phyloP scores from a whole-genome alignment of 2,888 invertebrate species.

The Ennomos fuscantarius region DNA sequence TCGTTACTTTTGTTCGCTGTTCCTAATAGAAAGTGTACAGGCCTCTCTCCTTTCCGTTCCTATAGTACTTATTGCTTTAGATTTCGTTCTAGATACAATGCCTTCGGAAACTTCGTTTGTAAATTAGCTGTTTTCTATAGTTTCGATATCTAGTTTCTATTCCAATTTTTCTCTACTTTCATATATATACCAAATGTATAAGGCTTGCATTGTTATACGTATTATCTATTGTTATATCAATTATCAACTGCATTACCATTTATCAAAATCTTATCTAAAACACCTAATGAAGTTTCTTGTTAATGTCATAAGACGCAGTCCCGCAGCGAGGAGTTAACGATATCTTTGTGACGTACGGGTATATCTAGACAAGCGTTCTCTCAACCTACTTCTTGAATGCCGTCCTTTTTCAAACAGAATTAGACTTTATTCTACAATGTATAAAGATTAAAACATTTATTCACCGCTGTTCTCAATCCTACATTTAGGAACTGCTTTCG shows the following conservation, averaged over 20 bases:
- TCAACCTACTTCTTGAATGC: slow-evolving; percentile 83
- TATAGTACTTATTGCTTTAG: slow-evolving; percentile 65
- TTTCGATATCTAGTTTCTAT: slow-evolving; percentile 29
- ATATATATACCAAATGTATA: not conserved
- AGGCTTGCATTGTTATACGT: not conserved
- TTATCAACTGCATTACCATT: not conserved
- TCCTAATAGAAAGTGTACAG: slow-evolving; percentile 76
- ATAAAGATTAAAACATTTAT: slow-evolving; percentile 70
- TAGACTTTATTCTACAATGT: slow-evolving; percentile 62
- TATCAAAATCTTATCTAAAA: slow-evolving; percentile 36
- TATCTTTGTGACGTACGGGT: slow-evolving; percentile 77
- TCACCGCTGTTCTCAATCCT: slow-evolving; percentile 73
- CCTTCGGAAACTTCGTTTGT: slow-evolving; percentile 41
- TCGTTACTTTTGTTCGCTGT: slow-evolving; percentile 61
- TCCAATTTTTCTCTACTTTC: slow-evolving; percentile 3
- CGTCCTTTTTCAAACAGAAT: slow-evolving; percentile 62
- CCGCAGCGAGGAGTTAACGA: slow-evolving; percentile 71
- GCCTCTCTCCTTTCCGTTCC: slow-evolving; percentile 74
- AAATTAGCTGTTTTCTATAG: slow-evolving; percentile 33
- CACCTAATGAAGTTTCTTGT: slow-evolving; percentile 8
- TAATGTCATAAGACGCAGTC: slow-evolving; percentile 22
- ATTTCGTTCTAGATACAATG: slow-evolving; percentile 43
- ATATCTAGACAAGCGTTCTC: slow-evolving; percentile 78
- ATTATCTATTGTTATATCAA: not conserved
- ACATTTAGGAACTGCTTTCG: slow-evolving; percentile 74